phyloP scores from a whole-genome alignment of 1,140 invertebrate genomes.

The Drosophila melanica region DNA sequence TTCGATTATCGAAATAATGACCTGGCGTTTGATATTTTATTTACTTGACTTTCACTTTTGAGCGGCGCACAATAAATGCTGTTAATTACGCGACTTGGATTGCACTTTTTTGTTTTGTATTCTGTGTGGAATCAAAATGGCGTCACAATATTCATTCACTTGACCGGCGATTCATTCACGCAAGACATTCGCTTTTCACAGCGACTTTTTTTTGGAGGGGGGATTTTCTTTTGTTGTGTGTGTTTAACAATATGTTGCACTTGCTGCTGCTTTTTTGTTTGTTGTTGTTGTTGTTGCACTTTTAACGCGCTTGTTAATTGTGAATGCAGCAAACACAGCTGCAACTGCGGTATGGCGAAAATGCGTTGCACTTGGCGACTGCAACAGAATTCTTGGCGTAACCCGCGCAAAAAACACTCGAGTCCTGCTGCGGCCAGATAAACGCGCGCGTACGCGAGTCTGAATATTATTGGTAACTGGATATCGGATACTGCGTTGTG shows the following conservation, averaged over 20 bases:
- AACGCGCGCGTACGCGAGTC: conserved; percentile 39
- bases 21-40: background rate
- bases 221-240: conserved; percentile 18
- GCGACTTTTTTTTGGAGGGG: background rate
- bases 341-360: conserved; percentile 75
- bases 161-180: conserved; percentile 2
- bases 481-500: background rate
- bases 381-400: conserved; percentile 70
- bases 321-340: conserved; percentile 63
- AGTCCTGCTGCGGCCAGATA: background rate
- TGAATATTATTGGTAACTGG: conserved; percentile 10
- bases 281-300: conserved; percentile 65
- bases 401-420: conserved; percentile 43
- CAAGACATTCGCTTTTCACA: conserved; percentile 9
- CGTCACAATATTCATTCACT: conserved; percentile 25
- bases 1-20: too few relatives aligned
- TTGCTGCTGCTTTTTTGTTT: conserved; percentile 26
- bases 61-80: conserved; percentile 2
- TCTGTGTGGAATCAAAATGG: conserved; percentile 5
- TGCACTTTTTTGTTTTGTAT: conserved; percentile 1
- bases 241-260: conserved; percentile 67
- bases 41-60: conserved; percentile 34
- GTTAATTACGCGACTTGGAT: background rate
- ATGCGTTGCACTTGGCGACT: conserved; percentile 78
- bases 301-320: conserved; percentile 67